Conservation (phyloP, 2,113 vertebrate species). For the Ageneiosus marmoratus region DNA sequence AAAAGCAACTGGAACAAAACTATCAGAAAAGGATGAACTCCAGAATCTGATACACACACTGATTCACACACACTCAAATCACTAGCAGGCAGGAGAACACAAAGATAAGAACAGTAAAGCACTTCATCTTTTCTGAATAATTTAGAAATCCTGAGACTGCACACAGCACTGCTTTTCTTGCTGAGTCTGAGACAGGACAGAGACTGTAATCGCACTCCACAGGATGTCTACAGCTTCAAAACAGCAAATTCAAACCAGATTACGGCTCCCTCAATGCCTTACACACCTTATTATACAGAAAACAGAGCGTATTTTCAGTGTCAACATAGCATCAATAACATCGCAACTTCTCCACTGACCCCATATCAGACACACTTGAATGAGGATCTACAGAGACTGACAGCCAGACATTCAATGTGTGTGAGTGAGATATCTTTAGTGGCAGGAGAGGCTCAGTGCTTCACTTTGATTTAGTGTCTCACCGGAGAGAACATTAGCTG, state of each 20-base stretch:
- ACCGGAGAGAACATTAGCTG: slow-evolving; percentile 33
- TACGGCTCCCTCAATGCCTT: background rate
- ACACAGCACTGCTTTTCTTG: slow-evolving; percentile 1
- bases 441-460: slow-evolving; percentile 18
- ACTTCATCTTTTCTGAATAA: slow-evolving; percentile 38
- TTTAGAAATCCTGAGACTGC: slow-evolving; percentile 4
- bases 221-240: slow-evolving; percentile 42
- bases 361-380: background rate
- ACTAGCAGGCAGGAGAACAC: background rate
- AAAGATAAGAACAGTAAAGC: slow-evolving; percentile 21
- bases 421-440: background rate
- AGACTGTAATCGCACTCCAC: slow-evolving; percentile 36
- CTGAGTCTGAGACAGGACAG: slow-evolving; percentile 26
- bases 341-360: background rate
- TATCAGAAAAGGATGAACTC: background rate
- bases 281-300: slow-evolving; percentile 10
- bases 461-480: slow-evolving; percentile 38
- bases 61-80: slow-evolving; percentile 14
- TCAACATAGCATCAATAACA: background rate
- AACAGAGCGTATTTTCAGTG: slow-evolving; percentile 2
- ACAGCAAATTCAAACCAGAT: slow-evolving; percentile 38
- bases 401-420: background rate
- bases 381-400: background rate
- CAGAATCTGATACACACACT: slow-evolving; percentile 4
- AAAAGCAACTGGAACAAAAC: slow-evolving; percentile 11